Percentiles rank a stretch among this genome's conserved stretches.
Conservation (phyloP, 2,888 invertebrate species). For the Heliconius cydno region DNA sequence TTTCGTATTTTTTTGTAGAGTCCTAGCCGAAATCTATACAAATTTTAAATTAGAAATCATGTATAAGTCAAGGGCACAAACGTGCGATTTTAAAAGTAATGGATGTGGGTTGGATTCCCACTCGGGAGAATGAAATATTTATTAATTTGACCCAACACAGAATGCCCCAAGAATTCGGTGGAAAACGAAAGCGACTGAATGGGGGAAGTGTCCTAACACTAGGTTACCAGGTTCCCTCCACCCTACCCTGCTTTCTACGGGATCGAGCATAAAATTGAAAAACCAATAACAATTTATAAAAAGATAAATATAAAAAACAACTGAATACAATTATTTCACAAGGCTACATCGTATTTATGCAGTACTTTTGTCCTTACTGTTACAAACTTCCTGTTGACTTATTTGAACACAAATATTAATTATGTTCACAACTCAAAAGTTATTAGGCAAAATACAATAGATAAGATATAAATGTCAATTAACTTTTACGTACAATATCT, state of each 20-base stretch:
- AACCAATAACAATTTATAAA: neutral
- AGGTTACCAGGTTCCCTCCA: neutral
- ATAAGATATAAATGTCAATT: neutral
- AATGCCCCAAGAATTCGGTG: neutral
- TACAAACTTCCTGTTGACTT: neutral
- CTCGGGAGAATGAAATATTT: too few species aligned
- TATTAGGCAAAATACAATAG: neutral
- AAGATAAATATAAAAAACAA: too few species aligned
- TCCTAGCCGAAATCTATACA: too few species aligned
- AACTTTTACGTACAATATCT: neutral
- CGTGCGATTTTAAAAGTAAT: too few species aligned
- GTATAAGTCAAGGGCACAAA: too few species aligned
- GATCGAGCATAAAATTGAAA: neutral
- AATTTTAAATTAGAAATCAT: too few species aligned
- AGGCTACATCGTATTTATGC: neutral
- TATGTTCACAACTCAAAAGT: neutral
- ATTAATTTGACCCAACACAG: neutral
- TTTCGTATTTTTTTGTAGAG: too few species aligned
- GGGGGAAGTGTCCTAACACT: neutral
- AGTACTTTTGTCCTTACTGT: neutral
- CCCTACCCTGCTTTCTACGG: neutral
- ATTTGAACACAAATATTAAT: neutral
- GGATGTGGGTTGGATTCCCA: too few species aligned
- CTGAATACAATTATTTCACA: too few species aligned
- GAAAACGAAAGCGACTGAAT: neutral